Conservation (phyloP, 1,140 invertebrate genomes). For the Hyphantria cunea region DNA sequence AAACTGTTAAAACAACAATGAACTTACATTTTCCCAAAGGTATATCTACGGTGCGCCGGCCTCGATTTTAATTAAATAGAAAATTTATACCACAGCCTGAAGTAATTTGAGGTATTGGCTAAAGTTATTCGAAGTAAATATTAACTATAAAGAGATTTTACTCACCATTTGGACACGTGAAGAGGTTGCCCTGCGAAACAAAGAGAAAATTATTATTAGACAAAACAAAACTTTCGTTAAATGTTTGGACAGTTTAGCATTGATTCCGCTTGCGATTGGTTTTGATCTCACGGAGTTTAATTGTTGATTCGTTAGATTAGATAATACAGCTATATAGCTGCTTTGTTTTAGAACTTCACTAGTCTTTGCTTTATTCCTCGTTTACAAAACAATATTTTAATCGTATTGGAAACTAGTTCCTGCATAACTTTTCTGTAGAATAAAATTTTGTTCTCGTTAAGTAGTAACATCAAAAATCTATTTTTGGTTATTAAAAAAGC, state of each 20-base stretch:
- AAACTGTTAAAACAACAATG: slow-evolving; percentile 25
- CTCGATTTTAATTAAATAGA: slow-evolving; percentile 30
- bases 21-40: slow-evolving; percentile 31
- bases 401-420: too few species aligned
- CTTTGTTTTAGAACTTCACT: neutral
- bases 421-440: too few species aligned
- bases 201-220: slow-evolving; percentile 40
- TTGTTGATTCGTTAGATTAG: neutral
- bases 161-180: slow-evolving; percentile 87
- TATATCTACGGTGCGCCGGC: slow-evolving; percentile 5
- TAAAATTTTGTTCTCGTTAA: too few species aligned
- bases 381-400: too few species aligned
- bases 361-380: too few species aligned
- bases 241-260: slow-evolving; percentile 2
- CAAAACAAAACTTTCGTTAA: slow-evolving; percentile 1
- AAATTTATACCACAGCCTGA: slow-evolving; percentile 9
- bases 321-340: too few species aligned
- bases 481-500: too few species aligned
- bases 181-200: slow-evolving; percentile 84
- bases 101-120: slow-evolving; percentile 27
- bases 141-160: slow-evolving; percentile 41
- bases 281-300: slow-evolving; percentile 1
- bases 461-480: too few species aligned
- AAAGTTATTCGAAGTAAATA: slow-evolving; percentile 27
- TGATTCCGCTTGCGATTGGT: neutral